A percentile compares a stretch with the other conserved stretches of the same genome.
phyloP scores from a whole-genome alignment of 2,888 invertebrate genomes.

The Scaptomyza reducta region DNA sequence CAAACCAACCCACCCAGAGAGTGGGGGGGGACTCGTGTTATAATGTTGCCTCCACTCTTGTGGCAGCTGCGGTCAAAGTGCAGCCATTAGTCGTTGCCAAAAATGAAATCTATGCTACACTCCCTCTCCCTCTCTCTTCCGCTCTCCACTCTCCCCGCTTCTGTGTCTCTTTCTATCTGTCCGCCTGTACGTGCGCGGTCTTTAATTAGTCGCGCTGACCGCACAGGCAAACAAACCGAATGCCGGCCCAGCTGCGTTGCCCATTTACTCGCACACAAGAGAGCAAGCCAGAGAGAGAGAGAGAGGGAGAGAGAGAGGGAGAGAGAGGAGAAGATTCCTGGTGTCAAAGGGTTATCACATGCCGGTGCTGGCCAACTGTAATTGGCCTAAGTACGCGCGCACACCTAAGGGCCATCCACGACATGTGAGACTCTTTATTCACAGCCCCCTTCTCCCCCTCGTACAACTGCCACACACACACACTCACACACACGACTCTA shows the following conservation, averaged over 20 bases:
- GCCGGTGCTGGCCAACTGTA: conserved; percentile 42
- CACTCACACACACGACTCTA: conserved; percentile 15
- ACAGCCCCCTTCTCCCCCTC: neutral
- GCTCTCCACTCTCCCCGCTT: neutral
- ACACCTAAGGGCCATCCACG: conserved; percentile 56
- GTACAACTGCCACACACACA: conserved; percentile 4
- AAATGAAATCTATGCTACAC: conserved; percentile 71
- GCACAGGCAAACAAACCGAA: conserved; percentile 32
- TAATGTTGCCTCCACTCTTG: conserved; percentile 50
- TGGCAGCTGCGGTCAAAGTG: conserved; percentile 71
- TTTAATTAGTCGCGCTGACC: conserved; percentile 70
- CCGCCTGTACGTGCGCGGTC: conserved; percentile 62
- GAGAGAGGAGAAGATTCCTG: conserved; percentile 1
- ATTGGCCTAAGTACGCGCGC: conserved; percentile 67
- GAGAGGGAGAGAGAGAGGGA: neutral
- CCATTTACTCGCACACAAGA: conserved; percentile 8
- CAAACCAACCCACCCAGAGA: neutral
- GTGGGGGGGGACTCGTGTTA: conserved; percentile 15
- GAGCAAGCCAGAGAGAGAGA: neutral
- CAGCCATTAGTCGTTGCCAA: conserved; percentile 76
- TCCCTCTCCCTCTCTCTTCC: neutral
- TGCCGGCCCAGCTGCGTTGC: conserved; percentile 1
- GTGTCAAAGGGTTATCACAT: conserved; percentile 69
- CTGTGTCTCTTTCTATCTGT: neutral
- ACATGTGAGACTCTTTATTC: conserved; percentile 11